phyloP scores from a whole-genome alignment of 2,113 vertebrate genomes.

The Neoarius graeffei region DNA sequence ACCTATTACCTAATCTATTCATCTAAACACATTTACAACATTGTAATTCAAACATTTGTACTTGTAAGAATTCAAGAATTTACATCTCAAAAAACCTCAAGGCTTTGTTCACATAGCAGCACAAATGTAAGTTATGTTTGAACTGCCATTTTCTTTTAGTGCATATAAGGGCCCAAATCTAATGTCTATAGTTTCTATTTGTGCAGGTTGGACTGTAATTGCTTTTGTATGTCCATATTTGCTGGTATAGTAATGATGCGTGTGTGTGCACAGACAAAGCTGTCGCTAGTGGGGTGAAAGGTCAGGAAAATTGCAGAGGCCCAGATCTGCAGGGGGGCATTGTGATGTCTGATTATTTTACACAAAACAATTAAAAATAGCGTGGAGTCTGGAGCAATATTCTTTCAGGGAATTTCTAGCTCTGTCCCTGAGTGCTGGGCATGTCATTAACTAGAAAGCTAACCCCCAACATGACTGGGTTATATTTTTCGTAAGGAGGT shows the following conservation, averaged over 20 bases:
- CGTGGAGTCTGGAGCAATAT: neutral
- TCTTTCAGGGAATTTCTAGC: neutral
- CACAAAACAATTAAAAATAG: neutral
- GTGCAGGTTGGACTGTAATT: neutral
- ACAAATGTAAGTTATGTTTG: neutral
- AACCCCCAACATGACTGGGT: neutral
- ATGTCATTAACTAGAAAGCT: neutral
- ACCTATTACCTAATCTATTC: neutral
- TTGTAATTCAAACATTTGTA: neutral
- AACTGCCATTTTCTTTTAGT: neutral
- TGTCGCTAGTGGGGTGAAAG: neutral
- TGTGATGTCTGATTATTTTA: neutral
- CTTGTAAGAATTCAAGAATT: neutral
- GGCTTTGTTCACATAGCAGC: neutral
- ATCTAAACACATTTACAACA: neutral
- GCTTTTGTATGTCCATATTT: neutral
- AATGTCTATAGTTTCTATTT: neutral
- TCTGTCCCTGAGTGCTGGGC: neutral
- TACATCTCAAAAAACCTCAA: neutral
- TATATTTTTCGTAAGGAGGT: neutral
- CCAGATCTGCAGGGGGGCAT: neutral
- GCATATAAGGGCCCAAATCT: neutral
- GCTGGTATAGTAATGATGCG: neutral
- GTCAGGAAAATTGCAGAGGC: neutral
- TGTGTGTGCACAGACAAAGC: neutral